Percentiles rank a stretch among this genome's conserved stretches.
Conservation (phyloP, 1,140 invertebrate species). For the Apis dorsata region DNA sequence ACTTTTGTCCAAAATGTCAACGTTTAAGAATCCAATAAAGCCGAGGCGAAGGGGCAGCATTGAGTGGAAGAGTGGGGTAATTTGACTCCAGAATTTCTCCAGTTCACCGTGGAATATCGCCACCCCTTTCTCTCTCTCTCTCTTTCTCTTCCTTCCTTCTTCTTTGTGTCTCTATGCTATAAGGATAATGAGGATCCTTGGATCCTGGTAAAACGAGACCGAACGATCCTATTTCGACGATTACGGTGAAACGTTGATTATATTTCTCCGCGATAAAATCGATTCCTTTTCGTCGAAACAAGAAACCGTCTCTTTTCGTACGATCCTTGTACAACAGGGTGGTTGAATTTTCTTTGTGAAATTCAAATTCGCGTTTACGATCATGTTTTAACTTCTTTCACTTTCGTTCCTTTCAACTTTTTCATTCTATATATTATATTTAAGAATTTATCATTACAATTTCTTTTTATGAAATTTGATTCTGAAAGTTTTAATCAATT, state of each 20-base stretch:
- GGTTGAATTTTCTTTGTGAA: not conserved
- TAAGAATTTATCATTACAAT: no score
- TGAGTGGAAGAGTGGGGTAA: slow-evolving; percentile 64
- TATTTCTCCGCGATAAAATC: slow-evolving; percentile 46
- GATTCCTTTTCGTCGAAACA: not conserved
- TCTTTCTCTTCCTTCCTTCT: not conserved
- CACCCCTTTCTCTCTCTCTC: slow-evolving; percentile 43
- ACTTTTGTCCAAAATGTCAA: slow-evolving; percentile 55
- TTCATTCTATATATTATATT: no score
- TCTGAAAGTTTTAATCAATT: no score
- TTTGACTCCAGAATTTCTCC: slow-evolving; percentile 71
- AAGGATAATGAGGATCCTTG: slow-evolving; percentile 60
- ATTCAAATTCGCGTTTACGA: not conserved
- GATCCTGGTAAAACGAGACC: slow-evolving; percentile 59
- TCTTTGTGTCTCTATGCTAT: slow-evolving; percentile 54
- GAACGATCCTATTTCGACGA: slow-evolving; percentile 43
- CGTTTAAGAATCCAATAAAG: slow-evolving; percentile 76
- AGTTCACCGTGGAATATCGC: slow-evolving; percentile 34
- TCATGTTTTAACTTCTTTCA: no score
- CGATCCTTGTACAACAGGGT: not conserved
- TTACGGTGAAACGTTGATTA: slow-evolving; percentile 49
- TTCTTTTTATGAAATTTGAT: no score
- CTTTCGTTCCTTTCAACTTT: no score
- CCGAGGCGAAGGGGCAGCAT: slow-evolving; percentile 56
- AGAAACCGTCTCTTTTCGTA: not conserved